A percentile compares a stretch with the other conserved stretches of the same genome.
phyloP scores from a whole-genome alignment of 1,140 invertebrate genomes.

The Philopotamus ludificatus region DNA sequence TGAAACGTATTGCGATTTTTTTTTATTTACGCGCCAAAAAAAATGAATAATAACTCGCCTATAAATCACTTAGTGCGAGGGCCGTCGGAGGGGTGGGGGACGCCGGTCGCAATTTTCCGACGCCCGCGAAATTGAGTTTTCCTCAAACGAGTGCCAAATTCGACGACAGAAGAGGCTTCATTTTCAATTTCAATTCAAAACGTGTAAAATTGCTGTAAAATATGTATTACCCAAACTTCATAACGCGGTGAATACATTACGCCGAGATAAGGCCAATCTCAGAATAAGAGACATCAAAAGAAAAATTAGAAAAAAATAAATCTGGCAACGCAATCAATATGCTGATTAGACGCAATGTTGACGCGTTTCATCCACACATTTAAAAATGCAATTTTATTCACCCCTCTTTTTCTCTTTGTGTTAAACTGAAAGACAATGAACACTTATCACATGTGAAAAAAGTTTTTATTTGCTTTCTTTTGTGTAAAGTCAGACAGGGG shows the following conservation, averaged over 20 bases:
- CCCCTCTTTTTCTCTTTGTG: too few species aligned
- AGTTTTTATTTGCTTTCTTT: slow-evolving; percentile 4
- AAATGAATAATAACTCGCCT: slow-evolving; percentile 9
- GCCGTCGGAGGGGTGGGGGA: too few species aligned
- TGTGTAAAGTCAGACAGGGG: neutral
- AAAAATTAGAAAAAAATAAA: too few species aligned
- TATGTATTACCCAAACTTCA: too few species aligned
- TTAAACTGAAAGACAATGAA: neutral
- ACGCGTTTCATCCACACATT: too few species aligned
- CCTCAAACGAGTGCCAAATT: neutral
- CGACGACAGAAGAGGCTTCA: neutral
- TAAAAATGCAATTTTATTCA: too few species aligned
- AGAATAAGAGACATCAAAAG: too few species aligned
- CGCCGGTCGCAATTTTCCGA: neutral
- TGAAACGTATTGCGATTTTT: slow-evolving; percentile 10
- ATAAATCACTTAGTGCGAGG: slow-evolving; percentile 2
- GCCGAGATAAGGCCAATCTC: too few species aligned
- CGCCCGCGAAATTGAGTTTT: neutral
- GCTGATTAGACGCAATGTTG: too few species aligned
- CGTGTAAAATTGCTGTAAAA: neutral
- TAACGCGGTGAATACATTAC: too few species aligned
- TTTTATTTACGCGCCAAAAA: neutral
- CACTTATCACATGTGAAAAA: neutral
- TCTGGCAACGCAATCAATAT: too few species aligned
- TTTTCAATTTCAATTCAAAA: neutral